Evolutionary conservation across 1,140 invertebrate species (phyloP).

Genomic region (Tribolium castaneum): DNA sequence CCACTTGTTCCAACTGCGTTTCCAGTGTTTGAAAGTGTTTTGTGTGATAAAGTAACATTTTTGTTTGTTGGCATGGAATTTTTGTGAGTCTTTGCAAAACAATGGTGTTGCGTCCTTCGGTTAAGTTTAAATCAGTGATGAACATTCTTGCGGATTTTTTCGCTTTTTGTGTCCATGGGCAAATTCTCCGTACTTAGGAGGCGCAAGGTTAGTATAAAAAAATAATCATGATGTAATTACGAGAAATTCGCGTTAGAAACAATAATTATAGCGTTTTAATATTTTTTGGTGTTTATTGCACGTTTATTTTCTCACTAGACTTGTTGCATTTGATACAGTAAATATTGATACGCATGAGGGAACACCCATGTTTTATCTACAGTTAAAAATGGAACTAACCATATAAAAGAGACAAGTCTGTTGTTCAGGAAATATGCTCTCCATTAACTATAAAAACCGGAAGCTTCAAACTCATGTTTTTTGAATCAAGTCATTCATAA

Average conservation of each 20-base stretch:
- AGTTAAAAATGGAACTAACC: slow-evolving; percentile 1
- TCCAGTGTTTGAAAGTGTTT: slow-evolving; percentile 31
- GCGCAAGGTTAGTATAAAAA: background rate
- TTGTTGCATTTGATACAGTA: slow-evolving; percentile 17
- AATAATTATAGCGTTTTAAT: background rate
- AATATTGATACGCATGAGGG: slow-evolving; percentile 5
- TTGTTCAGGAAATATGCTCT: slow-evolving; percentile 27
- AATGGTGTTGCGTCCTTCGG: background rate
- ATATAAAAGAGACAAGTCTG: slow-evolving; percentile 21
- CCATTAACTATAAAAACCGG: slow-evolving; percentile 28
- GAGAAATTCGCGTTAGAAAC: background rate
- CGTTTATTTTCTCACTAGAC: background rate
- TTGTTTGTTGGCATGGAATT: background rate
- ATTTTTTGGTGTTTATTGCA: background rate
- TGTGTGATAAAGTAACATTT: slow-evolving; percentile 1
- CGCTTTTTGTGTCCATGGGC: background rate
- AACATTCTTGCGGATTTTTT: background rate
- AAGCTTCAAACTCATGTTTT: slow-evolving; percentile 6
- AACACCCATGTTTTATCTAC: slow-evolving; percentile 20
- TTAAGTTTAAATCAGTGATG: background rate
- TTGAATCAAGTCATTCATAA: slow-evolving; percentile 12
- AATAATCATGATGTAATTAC: no score
- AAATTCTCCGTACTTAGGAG: background rate
- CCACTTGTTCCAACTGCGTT: slow-evolving; percentile 36
- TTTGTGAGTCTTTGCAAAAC: background rate